Evolutionary conservation across 2,113 vertebrate species (phyloP).

Genomic region (Alaudala cheleensis): DNA sequence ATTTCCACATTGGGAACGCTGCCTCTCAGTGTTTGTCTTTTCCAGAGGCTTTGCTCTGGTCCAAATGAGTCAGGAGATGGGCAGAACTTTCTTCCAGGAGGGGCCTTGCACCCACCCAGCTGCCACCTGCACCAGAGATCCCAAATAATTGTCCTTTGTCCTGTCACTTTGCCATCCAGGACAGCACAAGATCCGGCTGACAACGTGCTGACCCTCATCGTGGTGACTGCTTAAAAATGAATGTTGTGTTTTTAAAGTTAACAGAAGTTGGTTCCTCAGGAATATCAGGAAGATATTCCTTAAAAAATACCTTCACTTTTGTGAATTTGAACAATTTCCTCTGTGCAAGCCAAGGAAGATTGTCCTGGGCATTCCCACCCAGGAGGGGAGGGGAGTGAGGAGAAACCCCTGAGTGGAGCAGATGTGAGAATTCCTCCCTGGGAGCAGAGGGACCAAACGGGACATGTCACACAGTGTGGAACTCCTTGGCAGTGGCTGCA

Average conservation of each 20-base stretch:
- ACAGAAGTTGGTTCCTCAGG: too few species aligned
- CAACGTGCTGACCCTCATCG: rapidly evolving
- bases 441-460: background rate
- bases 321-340: too few species aligned
- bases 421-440: background rate
- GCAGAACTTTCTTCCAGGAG: background rate
- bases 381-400: background rate
- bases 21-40: background rate
- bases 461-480: background rate
- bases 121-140: background rate
- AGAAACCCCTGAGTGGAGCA: background rate
- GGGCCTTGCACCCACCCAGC: background rate
- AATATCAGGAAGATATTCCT: too few species aligned
- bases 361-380: background rate
- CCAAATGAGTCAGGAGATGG: background rate
- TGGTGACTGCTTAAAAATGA: background rate
- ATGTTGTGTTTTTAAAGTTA: too few species aligned
- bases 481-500: background rate
- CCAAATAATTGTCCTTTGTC: background rate
- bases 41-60: background rate
- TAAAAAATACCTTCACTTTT: background rate
- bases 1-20: rapidly evolving
- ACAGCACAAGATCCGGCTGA: background rate
- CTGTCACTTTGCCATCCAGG: background rate
- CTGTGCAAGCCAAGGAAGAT: background rate